Conservation (phyloP, 2,888 invertebrate species). For the Drosophila limbata region DNA sequence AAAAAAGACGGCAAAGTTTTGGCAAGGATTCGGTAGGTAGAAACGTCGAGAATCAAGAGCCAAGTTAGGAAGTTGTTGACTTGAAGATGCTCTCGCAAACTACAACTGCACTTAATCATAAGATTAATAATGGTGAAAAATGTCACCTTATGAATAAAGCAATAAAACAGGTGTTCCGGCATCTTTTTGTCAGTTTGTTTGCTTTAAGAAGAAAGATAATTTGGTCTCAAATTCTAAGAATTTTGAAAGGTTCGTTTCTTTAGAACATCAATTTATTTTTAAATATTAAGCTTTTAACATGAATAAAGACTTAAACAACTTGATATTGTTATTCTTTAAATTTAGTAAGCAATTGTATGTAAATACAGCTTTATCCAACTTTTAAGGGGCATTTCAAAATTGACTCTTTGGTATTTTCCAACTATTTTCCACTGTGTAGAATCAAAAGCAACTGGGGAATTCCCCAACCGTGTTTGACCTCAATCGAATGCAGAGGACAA, state of each 20-base stretch:
- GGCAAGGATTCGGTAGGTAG: not conserved
- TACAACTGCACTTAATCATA: slow-evolving; percentile 10
- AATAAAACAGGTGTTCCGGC: not conserved
- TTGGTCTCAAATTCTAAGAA: not conserved
- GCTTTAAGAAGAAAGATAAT: not conserved
- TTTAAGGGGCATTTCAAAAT: not conserved
- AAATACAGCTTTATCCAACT: not conserved
- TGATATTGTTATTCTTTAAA: not conserved
- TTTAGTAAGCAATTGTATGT: not conserved
- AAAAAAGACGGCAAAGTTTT: slow-evolving; percentile 3
- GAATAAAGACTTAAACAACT: not conserved
- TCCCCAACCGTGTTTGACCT: slow-evolving; percentile 49
- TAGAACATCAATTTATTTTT: no score
- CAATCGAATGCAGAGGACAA: slow-evolving; percentile 51
- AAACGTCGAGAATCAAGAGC: not conserved
- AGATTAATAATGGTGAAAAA: not conserved
- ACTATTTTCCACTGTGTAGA: not conserved
- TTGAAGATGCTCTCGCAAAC: slow-evolving; percentile 8
- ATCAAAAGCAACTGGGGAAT: slow-evolving; percentile 12
- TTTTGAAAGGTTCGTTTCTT: no score
- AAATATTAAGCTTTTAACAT: no score
- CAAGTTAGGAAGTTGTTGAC: slow-evolving; percentile 1
- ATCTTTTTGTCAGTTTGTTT: not conserved
- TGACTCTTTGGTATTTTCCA: not conserved
- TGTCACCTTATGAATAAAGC: not conserved